Evolutionary conservation across 35 echinoderm and acorn worm genomes (phyloP).

Genomic region (Nesometra sesokonis): DNA sequence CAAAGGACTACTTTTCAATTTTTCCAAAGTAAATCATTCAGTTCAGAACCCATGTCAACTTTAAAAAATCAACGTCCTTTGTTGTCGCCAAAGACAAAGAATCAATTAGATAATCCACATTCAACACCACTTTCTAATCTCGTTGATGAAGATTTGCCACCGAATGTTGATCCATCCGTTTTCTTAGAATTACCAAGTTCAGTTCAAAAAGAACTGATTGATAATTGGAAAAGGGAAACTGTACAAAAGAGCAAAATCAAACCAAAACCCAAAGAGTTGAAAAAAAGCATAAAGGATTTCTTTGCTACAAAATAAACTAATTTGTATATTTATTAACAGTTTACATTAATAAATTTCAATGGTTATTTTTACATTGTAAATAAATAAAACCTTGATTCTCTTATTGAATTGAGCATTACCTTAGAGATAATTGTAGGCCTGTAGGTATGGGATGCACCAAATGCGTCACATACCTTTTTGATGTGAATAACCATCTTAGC

Average conservation of each 20-base stretch:
- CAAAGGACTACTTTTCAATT: too few relatives aligned
- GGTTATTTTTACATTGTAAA: too few relatives aligned
- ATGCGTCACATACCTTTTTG: too few relatives aligned
- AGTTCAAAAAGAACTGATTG: slow-evolving; percentile 44
- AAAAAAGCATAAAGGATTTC: background rate
- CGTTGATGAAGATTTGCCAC: slow-evolving; percentile 5
- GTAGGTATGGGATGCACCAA: too few relatives aligned
- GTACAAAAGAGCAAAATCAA: background rate
- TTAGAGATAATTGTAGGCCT: too few relatives aligned
- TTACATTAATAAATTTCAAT: too few relatives aligned
- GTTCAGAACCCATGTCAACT: too few relatives aligned
- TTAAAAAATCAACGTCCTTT: background rate
- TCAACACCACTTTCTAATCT: background rate
- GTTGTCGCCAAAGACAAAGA: background rate
- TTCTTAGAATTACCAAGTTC: slow-evolving; percentile 41
- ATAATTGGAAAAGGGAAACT: slow-evolving; percentile 37
- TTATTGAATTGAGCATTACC: too few relatives aligned
- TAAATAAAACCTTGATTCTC: too few relatives aligned
- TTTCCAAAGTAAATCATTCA: too few relatives aligned
- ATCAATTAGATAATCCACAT: background rate
- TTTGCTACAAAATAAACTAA: background rate
- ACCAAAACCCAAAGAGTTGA: background rate
- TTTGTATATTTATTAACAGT: background rate
- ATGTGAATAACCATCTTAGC: too few relatives aligned
- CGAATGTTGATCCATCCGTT: slow-evolving; percentile 30